Percentiles rank a stretch among this genome's conserved stretches.
Conservation (phyloP, 2,888 invertebrate genomes). For the Orthonychiurus folsomi region DNA sequence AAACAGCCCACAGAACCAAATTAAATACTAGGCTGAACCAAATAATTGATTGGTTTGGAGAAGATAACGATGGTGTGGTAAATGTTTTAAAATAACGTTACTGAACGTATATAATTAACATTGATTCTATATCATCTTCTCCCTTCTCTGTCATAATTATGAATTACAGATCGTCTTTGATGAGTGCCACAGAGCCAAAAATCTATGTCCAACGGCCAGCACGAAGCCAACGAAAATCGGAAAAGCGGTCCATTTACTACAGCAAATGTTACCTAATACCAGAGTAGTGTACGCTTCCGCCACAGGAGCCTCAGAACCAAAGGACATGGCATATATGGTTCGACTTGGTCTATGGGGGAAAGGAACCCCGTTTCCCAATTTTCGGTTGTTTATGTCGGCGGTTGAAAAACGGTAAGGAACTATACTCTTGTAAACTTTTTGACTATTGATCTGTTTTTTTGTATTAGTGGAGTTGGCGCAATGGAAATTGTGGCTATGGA, state of each 20-base stretch:
- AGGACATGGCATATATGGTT: conserved; percentile 99
- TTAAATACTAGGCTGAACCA: conserved; percentile 92
- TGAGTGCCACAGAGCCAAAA: conserved; percentile 99
- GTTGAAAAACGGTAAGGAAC: conserved; percentile 75
- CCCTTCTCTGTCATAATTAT: conserved; percentile 2
- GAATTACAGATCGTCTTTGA: conserved; percentile 77
- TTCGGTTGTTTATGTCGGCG: conserved; percentile 89
- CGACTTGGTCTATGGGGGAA: conserved; percentile 95
- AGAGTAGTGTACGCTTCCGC: conserved; percentile 92
- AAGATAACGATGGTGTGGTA: conserved; percentile 86
- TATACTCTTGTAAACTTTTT: no score
- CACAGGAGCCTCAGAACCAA: conserved; percentile 93
- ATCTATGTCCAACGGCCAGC: conserved; percentile 90
- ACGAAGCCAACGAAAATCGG: conserved; percentile 98
- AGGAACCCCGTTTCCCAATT: conserved; percentile 90
- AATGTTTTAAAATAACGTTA: no score
- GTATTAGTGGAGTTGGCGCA: conserved; percentile 80
- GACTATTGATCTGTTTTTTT: no score
- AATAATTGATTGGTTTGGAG: conserved; percentile 95
- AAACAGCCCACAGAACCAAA: conserved; percentile 81
- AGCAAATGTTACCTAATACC: conserved; percentile 85
- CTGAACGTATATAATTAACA: no score
- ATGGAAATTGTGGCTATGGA: conserved; percentile 99
- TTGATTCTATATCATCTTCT: no score
- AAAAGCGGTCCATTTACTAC: conserved; percentile 82